Base-by-base conservation (phyloP, 2,797 vertebrate genomes). In the Nothura maculosa region DNA sequence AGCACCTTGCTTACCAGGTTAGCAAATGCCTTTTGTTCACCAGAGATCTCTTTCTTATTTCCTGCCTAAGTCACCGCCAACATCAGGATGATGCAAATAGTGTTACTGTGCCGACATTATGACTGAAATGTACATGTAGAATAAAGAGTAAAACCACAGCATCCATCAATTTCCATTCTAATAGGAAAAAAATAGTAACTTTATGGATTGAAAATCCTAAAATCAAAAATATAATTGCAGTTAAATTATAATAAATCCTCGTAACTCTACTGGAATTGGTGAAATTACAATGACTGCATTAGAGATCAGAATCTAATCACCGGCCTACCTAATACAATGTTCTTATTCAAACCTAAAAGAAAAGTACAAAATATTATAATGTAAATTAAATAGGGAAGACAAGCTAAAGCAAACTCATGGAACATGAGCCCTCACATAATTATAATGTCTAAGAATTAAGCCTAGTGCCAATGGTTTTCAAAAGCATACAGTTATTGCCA, bases 301-400 rank as follows among this genome's bases (percentile, higher is more conserved):
- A 89, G 58, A 77, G 70, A 87, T 30, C 34, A 81, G 50, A 90
- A 78, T 89, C 42, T 74, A 40, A 66, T 82, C 60, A 69, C 76
- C 64, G 89, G 84, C 81, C 88, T 81, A 54, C 84, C 36, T 90
- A 64, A 85, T 92, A 89, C 62, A 90, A 69, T 92, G 78, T 81
- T 90, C 88, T 69, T 85, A 93, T 94, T 92, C 76, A 95, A 93
- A 48, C 63, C 36, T 67, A 69, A 67, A 85, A 92, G 58, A 62
- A 93, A 95, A 92, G 73, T 94, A 89, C 85, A 92, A 94, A 96
- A 95, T 94, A 95, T 95, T 96, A 89, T 89, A 90, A 82, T 78
- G n/a, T 75, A 52, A 72, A 78, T 94, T 82, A 78, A 89, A 89
- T 52, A 87, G n/a, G 50, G 75, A 93, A 94, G 95, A 89, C 93